phyloP scores from a whole-genome alignment of 2,797 vertebrate species.

The Thalassophryne amazonica region DNA sequence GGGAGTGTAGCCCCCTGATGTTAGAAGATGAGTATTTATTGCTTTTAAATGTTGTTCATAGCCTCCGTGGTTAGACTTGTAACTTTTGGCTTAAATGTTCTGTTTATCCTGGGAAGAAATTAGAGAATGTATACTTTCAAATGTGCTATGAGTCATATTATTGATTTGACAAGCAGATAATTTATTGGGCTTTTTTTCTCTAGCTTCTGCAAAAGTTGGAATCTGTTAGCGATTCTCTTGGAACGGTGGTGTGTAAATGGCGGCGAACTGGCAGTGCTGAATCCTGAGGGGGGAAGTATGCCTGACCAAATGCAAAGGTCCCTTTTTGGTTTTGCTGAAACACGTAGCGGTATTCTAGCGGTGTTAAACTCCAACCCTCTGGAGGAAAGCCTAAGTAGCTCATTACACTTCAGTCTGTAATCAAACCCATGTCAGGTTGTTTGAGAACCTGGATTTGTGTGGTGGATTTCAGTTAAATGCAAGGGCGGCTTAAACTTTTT shows the following conservation, averaged over 20 bases:
- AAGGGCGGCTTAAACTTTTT: slow-evolving; percentile 73
- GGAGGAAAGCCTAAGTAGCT: slow-evolving; percentile 69
- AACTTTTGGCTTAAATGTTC: slow-evolving; percentile 46
- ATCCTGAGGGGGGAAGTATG: slow-evolving; percentile 27
- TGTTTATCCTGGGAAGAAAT: slow-evolving; percentile 59
- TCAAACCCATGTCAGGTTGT: slow-evolving; percentile 77
- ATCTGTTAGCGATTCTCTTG: slow-evolving; percentile 32
- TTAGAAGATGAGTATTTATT: slow-evolving; percentile 65
- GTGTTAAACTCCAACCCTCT: slow-evolving; percentile 29
- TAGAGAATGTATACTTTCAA: slow-evolving; percentile 45
- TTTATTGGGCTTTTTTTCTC: slow-evolving; percentile 48
- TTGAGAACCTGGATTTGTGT: slow-evolving; percentile 71
- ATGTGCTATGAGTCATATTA: slow-evolving; percentile 57
- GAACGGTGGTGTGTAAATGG: slow-evolving; percentile 32
- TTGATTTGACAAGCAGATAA: slow-evolving; percentile 56
- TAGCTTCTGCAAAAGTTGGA: slow-evolving; percentile 45
- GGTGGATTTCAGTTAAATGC: slow-evolving; percentile 73
- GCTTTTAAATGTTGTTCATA: slow-evolving; percentile 55
- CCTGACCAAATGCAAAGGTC: slow-evolving; percentile 20
- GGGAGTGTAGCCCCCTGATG: slow-evolving; percentile 45
- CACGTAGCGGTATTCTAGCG: slow-evolving; percentile 13
- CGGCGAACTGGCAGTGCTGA: slow-evolving; percentile 23
- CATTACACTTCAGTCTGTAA: slow-evolving; percentile 78
- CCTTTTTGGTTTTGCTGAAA: slow-evolving; percentile 42
- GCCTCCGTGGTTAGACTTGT: slow-evolving; percentile 52